A percentile compares a stretch with the other conserved stretches of the same genome.
These are phyloP conservation scores for Drosophila paucipuncta DNA, from an alignment of 2,888 invertebrate genomes.

Conservation along the genomic window DNA sequence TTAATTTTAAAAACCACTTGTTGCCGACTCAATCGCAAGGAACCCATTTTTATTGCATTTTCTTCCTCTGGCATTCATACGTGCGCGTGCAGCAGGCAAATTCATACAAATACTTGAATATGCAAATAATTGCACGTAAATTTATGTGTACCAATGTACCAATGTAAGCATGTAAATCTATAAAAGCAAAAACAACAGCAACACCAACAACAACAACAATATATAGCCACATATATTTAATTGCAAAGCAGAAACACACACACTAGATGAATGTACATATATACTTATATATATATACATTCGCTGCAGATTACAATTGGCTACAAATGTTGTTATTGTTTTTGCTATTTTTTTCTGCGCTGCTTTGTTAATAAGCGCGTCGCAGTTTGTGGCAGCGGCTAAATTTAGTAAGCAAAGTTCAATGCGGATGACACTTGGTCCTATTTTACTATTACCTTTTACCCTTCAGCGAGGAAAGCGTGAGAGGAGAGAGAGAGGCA, in stretches of 20 bases:
- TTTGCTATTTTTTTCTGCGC: constrained; percentile 26
- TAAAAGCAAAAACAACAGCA: constrained; percentile 12
- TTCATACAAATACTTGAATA: constrained; percentile 35
- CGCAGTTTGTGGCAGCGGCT: constrained; percentile 65
- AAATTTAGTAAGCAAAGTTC: constrained; percentile 73
- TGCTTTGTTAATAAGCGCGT: constrained; percentile 66
- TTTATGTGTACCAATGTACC: constrained; percentile 42
- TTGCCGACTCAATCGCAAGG: constrained; percentile 13
- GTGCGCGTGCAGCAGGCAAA: constrained; percentile 32
- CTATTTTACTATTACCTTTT: constrained; percentile 37
- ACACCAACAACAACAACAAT: not conserved
- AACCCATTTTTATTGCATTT: constrained; percentile 11
- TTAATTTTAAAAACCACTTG: constrained; percentile 73
- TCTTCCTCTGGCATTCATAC: constrained; percentile 14
- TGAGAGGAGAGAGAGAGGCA: not conserved
- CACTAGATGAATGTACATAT: not conserved
- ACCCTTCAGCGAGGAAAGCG: not conserved
- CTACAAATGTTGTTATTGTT: constrained; percentile 23
- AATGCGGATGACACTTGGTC: constrained; percentile 48
- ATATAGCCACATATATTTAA: constrained; percentile 40
- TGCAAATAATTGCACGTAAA: constrained; percentile 71
- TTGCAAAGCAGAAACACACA: constrained; percentile 36
- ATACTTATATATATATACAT: constrained; percentile 1
- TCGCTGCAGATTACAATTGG: constrained; percentile 51
- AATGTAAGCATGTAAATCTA: constrained; percentile 19